Evolutionary conservation across 2,113 vertebrate species (phyloP).

Genomic region (Corydoras sp.): DNA sequence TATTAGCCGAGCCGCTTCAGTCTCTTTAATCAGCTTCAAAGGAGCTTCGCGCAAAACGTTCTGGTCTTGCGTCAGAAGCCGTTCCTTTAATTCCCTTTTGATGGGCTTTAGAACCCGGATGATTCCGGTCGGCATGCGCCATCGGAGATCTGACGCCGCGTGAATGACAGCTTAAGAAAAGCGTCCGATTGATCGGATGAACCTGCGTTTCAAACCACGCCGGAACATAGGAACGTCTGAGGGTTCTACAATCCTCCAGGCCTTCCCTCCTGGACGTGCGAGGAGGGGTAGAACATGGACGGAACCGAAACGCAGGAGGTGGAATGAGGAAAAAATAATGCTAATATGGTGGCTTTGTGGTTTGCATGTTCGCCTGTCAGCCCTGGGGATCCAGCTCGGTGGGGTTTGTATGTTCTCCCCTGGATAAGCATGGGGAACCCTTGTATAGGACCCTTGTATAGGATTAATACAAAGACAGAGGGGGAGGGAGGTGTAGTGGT

Average conservation of each 20-base stretch:
- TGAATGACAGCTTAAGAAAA: not conserved
- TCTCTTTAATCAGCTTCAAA: conserved; percentile 38
- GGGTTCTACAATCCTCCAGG: not conserved
- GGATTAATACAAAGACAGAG: too few relatives aligned
- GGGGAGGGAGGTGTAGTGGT: too few relatives aligned
- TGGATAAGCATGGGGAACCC: too few relatives aligned
- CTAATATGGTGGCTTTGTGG: too few relatives aligned
- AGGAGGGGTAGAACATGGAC: conserved; percentile 3
- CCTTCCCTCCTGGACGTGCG: conserved; percentile 1
- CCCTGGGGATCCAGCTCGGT: too few relatives aligned
- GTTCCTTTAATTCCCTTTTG: conserved; percentile 34
- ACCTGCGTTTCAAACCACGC: not conserved
- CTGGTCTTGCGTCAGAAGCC: conserved; percentile 33
- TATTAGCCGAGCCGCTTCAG: conserved; percentile 29
- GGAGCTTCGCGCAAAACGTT: conserved; percentile 13
- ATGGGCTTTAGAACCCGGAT: conserved; percentile 37
- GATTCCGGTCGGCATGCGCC: conserved; percentile 1
- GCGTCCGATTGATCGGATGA: conserved; percentile 21
- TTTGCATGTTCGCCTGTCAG: too few relatives aligned
- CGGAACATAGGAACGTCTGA: not conserved
- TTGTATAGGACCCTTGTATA: too few relatives aligned
- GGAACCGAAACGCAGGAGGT: conserved; percentile 14
- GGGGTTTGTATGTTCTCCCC: too few relatives aligned
- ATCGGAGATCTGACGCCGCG: not conserved
- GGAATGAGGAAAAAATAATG: conserved; percentile 24